Conservation (phyloP, 2,888 invertebrate genomes). For the Andrena bucephala region DNA sequence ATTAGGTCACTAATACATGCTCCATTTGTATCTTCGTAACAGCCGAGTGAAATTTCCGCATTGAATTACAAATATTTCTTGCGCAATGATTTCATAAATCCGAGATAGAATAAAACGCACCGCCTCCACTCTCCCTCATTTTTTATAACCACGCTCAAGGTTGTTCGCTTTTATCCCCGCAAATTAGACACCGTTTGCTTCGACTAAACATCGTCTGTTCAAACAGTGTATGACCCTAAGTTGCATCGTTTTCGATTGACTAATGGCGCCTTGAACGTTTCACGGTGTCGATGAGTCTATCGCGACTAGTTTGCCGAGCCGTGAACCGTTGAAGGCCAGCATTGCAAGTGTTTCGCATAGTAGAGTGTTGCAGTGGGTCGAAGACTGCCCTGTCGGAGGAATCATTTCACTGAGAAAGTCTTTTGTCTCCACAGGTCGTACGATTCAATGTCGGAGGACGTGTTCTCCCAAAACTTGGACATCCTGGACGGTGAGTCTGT, state of each 20-base stretch:
- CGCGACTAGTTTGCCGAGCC: background rate
- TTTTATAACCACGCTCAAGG: conserved; percentile 7
- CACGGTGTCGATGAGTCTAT: background rate
- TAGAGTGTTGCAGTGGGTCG: conserved; percentile 27
- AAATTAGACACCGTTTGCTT: conserved; percentile 21
- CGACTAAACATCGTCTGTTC: conserved; percentile 3
- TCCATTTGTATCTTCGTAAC: background rate
- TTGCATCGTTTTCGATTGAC: conserved; percentile 31
- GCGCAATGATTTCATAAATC: conserved; percentile 1
- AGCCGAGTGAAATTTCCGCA: background rate
- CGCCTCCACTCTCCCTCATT: conserved; percentile 6
- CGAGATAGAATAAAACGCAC: background rate
- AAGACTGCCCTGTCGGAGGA: background rate
- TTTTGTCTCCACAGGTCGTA: conserved; percentile 72
- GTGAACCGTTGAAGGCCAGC: conserved; percentile 4
- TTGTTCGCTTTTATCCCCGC: conserved; percentile 24
- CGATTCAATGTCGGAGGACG: conserved; percentile 86
- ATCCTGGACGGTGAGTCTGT: conserved; percentile 84
- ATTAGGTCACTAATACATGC: background rate
- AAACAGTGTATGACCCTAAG: background rate
- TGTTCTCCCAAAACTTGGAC: conserved; percentile 89
- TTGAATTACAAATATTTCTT: conserved; percentile 8
- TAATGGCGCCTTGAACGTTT: conserved; percentile 16
- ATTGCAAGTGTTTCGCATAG: conserved; percentile 13
- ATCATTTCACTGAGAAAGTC: no score